Percentiles rank a stretch among this genome's conserved stretches.
These are phyloP conservation scores for Yoshiicerus persimilis DNA, from an alignment of 1,140 invertebrate genomes.

Conservation along the genomic window DNA sequence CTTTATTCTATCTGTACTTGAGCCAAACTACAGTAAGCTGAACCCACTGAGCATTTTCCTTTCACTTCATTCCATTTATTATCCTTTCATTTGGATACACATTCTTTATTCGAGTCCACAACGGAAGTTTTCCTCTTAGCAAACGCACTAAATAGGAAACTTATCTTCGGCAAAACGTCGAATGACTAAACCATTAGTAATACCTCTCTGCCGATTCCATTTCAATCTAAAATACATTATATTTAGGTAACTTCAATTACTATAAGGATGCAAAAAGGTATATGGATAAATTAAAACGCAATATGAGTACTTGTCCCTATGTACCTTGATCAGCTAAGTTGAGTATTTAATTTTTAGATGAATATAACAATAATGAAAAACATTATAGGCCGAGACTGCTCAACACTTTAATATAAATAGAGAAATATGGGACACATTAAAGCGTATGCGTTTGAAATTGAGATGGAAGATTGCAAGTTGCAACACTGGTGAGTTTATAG, in stretches of 20 bases:
- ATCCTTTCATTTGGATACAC: conserved; percentile 1
- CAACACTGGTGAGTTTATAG: neutral
- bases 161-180: neutral
- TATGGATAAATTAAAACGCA: too few species aligned
- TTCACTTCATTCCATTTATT: conserved; percentile 5
- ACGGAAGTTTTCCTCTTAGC: neutral
- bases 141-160: neutral
- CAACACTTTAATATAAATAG: neutral
- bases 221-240: too few species aligned
- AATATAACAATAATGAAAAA: too few species aligned
- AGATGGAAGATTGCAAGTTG: neutral
- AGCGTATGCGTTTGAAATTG: neutral
- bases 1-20: neutral
- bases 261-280: too few species aligned
- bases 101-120: neutral
- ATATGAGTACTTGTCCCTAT: too few species aligned
- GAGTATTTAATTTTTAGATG: too few species aligned
- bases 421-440: neutral
- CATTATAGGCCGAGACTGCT: neutral
- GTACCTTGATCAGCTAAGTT: too few species aligned
- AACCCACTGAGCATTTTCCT: neutral
- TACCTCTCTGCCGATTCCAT: too few species aligned
- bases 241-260: too few species aligned
- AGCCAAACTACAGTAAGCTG: neutral
- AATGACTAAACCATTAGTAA: neutral